Evolutionary conservation across 1,140 invertebrate species (phyloP).

Genomic region (Drosophila melanica): DNA sequence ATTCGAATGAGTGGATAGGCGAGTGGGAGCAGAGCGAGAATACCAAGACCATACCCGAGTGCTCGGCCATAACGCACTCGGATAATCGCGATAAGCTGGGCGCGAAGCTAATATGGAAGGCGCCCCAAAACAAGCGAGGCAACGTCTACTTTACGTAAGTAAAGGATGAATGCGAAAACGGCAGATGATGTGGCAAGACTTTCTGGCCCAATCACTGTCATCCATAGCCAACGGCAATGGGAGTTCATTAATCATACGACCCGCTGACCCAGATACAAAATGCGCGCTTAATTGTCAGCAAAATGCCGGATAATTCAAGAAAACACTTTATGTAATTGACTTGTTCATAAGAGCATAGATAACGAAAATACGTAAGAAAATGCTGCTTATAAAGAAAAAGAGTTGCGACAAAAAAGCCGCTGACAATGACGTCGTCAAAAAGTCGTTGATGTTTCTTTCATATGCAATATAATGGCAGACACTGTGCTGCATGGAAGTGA

Average conservation of each 20-base stretch:
- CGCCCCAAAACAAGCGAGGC: slow-evolving; percentile 87
- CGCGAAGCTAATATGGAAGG: slow-evolving; percentile 90
- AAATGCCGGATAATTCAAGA: slow-evolving; percentile 74
- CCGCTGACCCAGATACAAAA: slow-evolving; percentile 70
- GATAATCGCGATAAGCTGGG: slow-evolving; percentile 90
- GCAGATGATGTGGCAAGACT: slow-evolving; percentile 22
- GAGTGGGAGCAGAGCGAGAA: slow-evolving; percentile 89
- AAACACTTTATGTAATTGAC: slow-evolving; percentile 71
- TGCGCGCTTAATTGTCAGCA: slow-evolving; percentile 69
- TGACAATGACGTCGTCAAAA: slow-evolving; percentile 49
- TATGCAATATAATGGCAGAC: slow-evolving; percentile 7
- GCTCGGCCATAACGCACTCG: slow-evolving; percentile 91
- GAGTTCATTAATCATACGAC: slow-evolving; percentile 77
- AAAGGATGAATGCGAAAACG: not conserved
- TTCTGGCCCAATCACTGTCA: slow-evolving; percentile 34
- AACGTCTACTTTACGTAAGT: slow-evolving; percentile 92
- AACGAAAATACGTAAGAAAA: slow-evolving; percentile 29
- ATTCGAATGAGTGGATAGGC: slow-evolving; percentile 89
- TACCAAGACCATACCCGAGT: slow-evolving; percentile 90
- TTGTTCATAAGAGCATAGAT: slow-evolving; percentile 31
- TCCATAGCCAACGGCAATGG: slow-evolving; percentile 3
- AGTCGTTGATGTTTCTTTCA: slow-evolving; percentile 29
- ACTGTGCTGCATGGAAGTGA: slow-evolving; percentile 10
- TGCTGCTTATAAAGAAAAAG: slow-evolving; percentile 21
- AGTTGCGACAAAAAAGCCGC: slow-evolving; percentile 27